Percentiles rank a stretch among this genome's conserved stretches.
Evolutionary conservation across 1,140 invertebrate genomes (phyloP).

Genomic region (Tetragonula clypearis): DNA sequence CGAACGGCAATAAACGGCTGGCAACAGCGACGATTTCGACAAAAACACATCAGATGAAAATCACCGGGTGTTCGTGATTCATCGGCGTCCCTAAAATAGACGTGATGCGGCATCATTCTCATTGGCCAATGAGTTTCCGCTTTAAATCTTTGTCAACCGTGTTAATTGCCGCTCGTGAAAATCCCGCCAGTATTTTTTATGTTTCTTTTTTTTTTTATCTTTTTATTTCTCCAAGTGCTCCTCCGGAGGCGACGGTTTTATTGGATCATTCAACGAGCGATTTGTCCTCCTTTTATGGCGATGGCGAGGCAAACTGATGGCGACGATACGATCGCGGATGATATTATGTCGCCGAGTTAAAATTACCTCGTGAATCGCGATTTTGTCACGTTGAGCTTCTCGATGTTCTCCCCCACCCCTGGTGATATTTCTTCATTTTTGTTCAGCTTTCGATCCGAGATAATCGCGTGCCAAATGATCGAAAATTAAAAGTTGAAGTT

Average conservation of each 20-base stretch:
- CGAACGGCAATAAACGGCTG: conserved; percentile 71
- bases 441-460: not conserved
- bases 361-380: not conserved
- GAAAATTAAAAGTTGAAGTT: too few species aligned
- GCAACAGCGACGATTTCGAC: conserved; percentile 61
- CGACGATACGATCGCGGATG: not conserved
- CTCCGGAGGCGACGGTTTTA: conserved; percentile 16
- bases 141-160: conserved; percentile 67
- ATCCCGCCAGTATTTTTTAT: not conserved
- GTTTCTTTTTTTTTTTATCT: not conserved
- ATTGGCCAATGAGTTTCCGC: conserved; percentile 61
- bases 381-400: not conserved
- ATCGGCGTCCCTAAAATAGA: conserved; percentile 77
- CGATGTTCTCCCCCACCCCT: not conserved
- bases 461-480: too few species aligned
- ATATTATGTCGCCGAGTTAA: not conserved
- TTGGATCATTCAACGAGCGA: conserved; percentile 24
- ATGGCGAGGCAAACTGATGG: not conserved
- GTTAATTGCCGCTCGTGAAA: conserved; percentile 50
- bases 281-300: conserved; percentile 29
- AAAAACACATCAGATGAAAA: conserved; percentile 61
- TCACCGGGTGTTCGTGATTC: conserved; percentile 68
- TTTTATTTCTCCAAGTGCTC: not conserved
- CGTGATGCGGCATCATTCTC: conserved; percentile 69
- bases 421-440: not conserved